Percentiles rank a stretch among this genome's conserved stretches.
phyloP scores from a whole-genome alignment of 1,140 invertebrate genomes.

The Gryllus bimaculatus region DNA sequence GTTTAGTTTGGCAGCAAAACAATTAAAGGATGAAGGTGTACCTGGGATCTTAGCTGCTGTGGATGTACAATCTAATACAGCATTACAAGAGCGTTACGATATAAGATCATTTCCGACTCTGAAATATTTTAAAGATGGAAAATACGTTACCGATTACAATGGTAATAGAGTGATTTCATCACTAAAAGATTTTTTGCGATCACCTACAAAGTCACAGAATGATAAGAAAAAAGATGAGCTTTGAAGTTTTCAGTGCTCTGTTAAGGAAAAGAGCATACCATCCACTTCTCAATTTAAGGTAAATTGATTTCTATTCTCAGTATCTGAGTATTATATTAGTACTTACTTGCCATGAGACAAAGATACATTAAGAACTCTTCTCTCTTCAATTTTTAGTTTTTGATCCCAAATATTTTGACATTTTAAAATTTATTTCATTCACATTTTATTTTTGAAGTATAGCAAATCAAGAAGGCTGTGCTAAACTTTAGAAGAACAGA shows the following conservation, averaged over 20 bases:
- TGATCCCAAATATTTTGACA: too few relatives aligned
- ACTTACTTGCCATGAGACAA: too few relatives aligned
- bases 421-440: too few relatives aligned
- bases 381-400: too few relatives aligned
- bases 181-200: neutral
- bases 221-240: neutral
- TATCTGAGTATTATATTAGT: too few relatives aligned
- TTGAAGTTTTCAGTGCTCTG: neutral
- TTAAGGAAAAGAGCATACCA: too few relatives aligned
- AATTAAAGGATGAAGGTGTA: slow-evolving; percentile 38
- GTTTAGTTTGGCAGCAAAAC: slow-evolving; percentile 41
- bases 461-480: too few relatives aligned
- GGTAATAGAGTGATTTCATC: slow-evolving; percentile 24
- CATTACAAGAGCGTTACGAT: slow-evolving; percentile 25
- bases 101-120: slow-evolving; percentile 32
- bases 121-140: slow-evolving; percentile 35
- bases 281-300: too few relatives aligned
- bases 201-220: neutral
- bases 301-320: too few relatives aligned
- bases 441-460: too few relatives aligned
- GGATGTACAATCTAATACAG: slow-evolving; percentile 30
- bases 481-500: too few relatives aligned
- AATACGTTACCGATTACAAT: slow-evolving; percentile 36
- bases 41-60: slow-evolving; percentile 30
- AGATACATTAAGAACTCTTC: too few relatives aligned